Base-by-base conservation (phyloP, 2,113 vertebrate genomes). In the Lynx canadensis region DNA sequence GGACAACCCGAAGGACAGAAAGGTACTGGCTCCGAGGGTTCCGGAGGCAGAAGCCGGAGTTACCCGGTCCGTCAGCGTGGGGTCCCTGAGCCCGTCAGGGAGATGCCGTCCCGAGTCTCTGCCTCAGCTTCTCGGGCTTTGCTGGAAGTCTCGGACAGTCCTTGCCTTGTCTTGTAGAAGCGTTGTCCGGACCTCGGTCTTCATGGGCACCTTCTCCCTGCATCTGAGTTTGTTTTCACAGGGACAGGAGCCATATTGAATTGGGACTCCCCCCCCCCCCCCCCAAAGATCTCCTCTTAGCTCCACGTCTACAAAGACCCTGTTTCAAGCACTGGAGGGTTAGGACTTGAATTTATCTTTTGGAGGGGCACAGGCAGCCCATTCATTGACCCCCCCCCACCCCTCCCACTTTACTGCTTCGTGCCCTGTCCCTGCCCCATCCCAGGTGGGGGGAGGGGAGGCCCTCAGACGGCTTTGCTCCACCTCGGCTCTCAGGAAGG, bases 21-120 rank as follows among this genome's bases (percentile, higher is more conserved):
- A 11, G 3, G 2, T 15, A 0, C 6, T 5, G 21, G 33, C 78
- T 21, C 6, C 0, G 45, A 0, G 13, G 7, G 21, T 10, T 18
- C 13, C 29, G 18, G 36, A 33, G 13, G 38, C 3, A 8, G 8
- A 66, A 14, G 27, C 29, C 7, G 0, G 1, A 68, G 55, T 8
- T 60, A 23, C 57, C 57, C 21, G 7, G 57, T 60, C 21, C 2
- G 57, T 60, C 21, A 21, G 57, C 3, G 57, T 23, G 21, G 57
- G 55, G n/a, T 68, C 6, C 7, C 31, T 19, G 55, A 16, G 52
- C 33, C 48, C 11, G 3, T 0, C 27, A 25, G 8, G 63, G 7
- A 12, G 25, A 0, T 18, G 52, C 41, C 6, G 10, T 1, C 41
- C 19, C 3, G 0, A 0, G 5, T 18, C 29, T 25, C 52, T 38